Conservation (phyloP, 2,888 invertebrate genomes). For the Kryphioiulus occultus region DNA sequence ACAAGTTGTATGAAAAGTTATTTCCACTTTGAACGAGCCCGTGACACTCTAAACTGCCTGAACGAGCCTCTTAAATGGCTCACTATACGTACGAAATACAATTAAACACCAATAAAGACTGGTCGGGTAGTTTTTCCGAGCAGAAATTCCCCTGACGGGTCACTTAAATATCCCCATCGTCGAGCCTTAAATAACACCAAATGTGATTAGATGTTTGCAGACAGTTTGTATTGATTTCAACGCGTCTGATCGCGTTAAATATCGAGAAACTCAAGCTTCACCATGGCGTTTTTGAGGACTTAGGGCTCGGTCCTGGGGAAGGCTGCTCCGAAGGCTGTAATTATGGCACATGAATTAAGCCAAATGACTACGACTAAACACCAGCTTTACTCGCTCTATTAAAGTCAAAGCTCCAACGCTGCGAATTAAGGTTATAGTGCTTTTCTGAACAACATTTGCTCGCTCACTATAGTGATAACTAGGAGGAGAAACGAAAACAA, state of each 20-base stretch:
- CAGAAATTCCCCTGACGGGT: conserved; percentile 12
- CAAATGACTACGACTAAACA: neutral
- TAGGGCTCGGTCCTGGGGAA: neutral
- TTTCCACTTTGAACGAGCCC: neutral
- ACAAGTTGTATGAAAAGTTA: conserved; percentile 14
- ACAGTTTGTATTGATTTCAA: conserved; percentile 26
- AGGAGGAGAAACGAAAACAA: neutral
- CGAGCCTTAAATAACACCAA: conserved; percentile 26
- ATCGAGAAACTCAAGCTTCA: neutral
- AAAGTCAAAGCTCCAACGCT: neutral
- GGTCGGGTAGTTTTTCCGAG: conserved; percentile 30
- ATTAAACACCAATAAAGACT: conserved; percentile 30
- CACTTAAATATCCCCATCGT: conserved; percentile 12
- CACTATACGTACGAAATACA: conserved; percentile 30
- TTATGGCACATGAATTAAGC: conserved; percentile 21
- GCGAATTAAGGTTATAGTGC: neutral
- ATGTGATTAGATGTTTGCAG: conserved; percentile 30
- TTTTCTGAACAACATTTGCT: neutral
- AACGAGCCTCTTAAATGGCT: conserved; percentile 35
- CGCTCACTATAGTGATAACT: neutral
- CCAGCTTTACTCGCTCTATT: neutral
- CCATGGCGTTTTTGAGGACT: neutral
- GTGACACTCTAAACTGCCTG: conserved; percentile 30
- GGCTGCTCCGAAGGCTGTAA: neutral
- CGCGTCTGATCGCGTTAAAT: conserved; percentile 25